Evolutionary conservation across 2,797 vertebrate species (phyloP).

Genomic region (Pangasius mekongensis): DNA sequence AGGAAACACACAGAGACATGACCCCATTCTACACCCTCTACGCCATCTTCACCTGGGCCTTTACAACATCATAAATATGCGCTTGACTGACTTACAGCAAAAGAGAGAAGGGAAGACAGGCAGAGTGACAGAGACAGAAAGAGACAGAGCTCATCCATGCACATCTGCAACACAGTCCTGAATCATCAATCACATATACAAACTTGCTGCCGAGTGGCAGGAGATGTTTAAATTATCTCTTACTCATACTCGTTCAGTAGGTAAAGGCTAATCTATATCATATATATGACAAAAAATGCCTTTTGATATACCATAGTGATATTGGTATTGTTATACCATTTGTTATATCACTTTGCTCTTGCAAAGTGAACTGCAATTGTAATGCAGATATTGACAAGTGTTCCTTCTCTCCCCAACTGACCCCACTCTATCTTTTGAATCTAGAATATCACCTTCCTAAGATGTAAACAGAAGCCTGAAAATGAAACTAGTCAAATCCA

Average conservation of each 20-base stretch:
- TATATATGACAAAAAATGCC: background rate
- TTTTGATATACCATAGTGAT: background rate
- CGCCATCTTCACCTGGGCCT: constrained; percentile 55
- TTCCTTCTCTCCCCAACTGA: background rate
- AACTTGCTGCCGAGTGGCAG: constrained; percentile 3
- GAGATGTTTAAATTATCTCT: background rate
- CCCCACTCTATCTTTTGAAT: background rate
- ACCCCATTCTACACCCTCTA: constrained; percentile 42
- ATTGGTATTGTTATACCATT: background rate
- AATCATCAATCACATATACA: constrained; percentile 27
- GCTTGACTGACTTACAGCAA: constrained; percentile 42
- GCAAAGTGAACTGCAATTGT: background rate
- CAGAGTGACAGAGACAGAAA: constrained; percentile 11
- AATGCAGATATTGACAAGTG: background rate
- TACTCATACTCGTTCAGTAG: background rate
- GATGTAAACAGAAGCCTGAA: background rate
- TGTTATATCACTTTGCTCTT: background rate
- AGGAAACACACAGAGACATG: constrained; percentile 45
- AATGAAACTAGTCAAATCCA: background rate
- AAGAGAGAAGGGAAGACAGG: constrained; percentile 10
- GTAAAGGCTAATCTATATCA: background rate
- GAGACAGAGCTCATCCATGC: constrained; percentile 26
- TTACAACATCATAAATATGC: constrained; percentile 53
- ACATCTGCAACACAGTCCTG: constrained; percentile 14
- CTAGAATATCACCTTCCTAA: background rate